A percentile compares a stretch with the other conserved stretches of the same genome.
Evolutionary conservation across 2,888 invertebrate species (phyloP).

Genomic region (Fabriciana adippe): DNA sequence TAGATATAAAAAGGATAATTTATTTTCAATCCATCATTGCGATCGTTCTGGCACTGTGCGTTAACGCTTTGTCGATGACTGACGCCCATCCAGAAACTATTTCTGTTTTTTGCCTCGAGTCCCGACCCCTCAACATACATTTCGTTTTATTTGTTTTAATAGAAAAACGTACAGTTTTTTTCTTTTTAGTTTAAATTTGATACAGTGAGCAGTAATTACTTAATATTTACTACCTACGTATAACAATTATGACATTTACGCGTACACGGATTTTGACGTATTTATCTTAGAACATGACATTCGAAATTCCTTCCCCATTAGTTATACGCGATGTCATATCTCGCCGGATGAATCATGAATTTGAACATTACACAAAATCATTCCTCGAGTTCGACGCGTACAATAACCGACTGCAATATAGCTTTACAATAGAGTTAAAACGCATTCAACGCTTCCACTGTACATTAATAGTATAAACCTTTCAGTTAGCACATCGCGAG

Average conservation of each 20-base stretch:
- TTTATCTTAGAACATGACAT: constrained; percentile 25
- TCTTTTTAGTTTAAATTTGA: constrained; percentile 5
- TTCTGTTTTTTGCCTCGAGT: constrained; percentile 41
- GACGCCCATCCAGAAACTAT: constrained; percentile 45
- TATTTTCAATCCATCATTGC: constrained; percentile 55
- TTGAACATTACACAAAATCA: constrained; percentile 11
- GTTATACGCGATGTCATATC: constrained; percentile 12
- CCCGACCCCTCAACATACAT: constrained; percentile 32
- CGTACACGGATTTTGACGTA: background rate
- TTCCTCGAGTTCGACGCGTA: constrained; percentile 1
- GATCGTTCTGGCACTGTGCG: constrained; percentile 46
- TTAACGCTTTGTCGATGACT: constrained; percentile 46
- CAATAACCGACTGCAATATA: constrained; percentile 14
- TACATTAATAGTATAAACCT: constrained; percentile 48
- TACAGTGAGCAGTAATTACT: background rate
- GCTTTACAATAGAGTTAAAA: constrained; percentile 34
- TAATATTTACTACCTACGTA: background rate
- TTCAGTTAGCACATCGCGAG: constrained; percentile 61
- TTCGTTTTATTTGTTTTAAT: constrained; percentile 32
- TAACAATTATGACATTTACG: background rate
- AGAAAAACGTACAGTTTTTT: constrained; percentile 30
- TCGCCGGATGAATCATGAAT: constrained; percentile 18
- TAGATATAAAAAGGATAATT: constrained; percentile 49
- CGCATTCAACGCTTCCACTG: constrained; percentile 37
- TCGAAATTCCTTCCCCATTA: constrained; percentile 21